These are phyloP conservation scores for Pseudopleuronectes americanus DNA, from an alignment of 2,797 vertebrate species.

Conservation along the genomic window DNA sequence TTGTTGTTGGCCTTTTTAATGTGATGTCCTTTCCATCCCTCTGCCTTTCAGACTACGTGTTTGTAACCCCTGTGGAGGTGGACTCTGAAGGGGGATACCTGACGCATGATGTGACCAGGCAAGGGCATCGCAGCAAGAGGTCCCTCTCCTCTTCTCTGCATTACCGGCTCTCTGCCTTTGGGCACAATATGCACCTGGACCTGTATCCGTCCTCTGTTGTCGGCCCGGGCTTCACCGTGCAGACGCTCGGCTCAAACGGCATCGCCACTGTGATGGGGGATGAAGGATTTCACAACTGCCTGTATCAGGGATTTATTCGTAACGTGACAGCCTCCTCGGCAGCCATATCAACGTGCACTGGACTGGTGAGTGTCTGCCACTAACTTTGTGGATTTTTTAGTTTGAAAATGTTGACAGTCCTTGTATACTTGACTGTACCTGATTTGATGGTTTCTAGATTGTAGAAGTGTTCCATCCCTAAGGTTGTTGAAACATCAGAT, in stretches of 20 bases:
- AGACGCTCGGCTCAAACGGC: slow-evolving; percentile 87
- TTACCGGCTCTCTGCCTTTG: slow-evolving; percentile 93
- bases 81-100: slow-evolving; percentile 88
- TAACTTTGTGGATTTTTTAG: not conserved
- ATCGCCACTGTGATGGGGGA: slow-evolving; percentile 79
- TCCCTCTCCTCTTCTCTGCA: slow-evolving; percentile 85
- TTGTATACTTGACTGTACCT: slow-evolving; percentile 9
- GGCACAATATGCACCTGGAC: slow-evolving; percentile 93
- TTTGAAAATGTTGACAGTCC: not conserved
- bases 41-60: slow-evolving; percentile 88
- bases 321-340: slow-evolving; percentile 90
- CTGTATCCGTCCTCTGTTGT: slow-evolving; percentile 89
- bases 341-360: slow-evolving; percentile 93
- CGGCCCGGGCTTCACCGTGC: slow-evolving; percentile 89
- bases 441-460: slow-evolving; percentile 17
- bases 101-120: slow-evolving; percentile 88
- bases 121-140: slow-evolving; percentile 86
- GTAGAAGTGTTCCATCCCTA: slow-evolving; percentile 1
- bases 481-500: slow-evolving; percentile 25
- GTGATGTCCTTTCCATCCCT: not conserved
- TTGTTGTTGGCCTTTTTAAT: not conserved
- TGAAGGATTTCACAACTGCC: slow-evolving; percentile 83
- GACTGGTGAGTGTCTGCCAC: slow-evolving; percentile 89
- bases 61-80: slow-evolving; percentile 94
- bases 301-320: slow-evolving; percentile 96